Conservation (phyloP, 2,888 invertebrate genomes). For the Dryadula phaetusa region DNA sequence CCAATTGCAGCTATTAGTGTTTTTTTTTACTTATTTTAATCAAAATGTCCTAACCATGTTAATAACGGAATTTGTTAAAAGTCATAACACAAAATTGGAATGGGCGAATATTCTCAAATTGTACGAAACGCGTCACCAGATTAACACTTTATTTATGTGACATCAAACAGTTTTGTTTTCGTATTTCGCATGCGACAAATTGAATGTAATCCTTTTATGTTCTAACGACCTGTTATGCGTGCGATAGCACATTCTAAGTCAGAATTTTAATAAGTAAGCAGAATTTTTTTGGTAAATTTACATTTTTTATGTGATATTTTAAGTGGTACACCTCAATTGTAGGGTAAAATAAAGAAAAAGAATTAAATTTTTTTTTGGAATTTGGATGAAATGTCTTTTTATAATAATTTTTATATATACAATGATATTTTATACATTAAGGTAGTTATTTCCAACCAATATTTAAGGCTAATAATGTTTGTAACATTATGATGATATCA, state of each 20-base stretch:
- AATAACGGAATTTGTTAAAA: background rate
- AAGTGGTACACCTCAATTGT: slow-evolving; percentile 12
- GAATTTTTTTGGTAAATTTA: slow-evolving; percentile 17
- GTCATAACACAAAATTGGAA: slow-evolving; percentile 17
- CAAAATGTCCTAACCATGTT: background rate
- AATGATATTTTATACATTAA: no score
- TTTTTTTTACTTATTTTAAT: background rate
- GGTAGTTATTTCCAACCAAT: slow-evolving; percentile 1
- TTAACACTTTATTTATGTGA: slow-evolving; percentile 40
- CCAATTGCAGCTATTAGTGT: no score
- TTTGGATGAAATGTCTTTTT: no score
- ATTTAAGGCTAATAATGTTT: background rate
- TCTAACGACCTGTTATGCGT: slow-evolving; percentile 33
- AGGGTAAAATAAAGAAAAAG: background rate
- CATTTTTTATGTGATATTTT: slow-evolving; percentile 12
- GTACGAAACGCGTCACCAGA: slow-evolving; percentile 22
- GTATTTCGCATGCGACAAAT: slow-evolving; percentile 26
- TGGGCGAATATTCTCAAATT: slow-evolving; percentile 9
- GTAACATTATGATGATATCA: no score
- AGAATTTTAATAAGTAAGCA: slow-evolving; percentile 28
- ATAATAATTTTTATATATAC: no score
- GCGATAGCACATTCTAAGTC: slow-evolving; percentile 8
- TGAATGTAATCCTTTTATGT: slow-evolving; percentile 38
- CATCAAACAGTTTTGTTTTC: slow-evolving; percentile 28
- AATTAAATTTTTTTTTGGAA: background rate